Percentiles rank a stretch among this genome's conserved stretches.
phyloP scores from a whole-genome alignment of 1,140 invertebrate genomes.

The Apis cerana region DNA sequence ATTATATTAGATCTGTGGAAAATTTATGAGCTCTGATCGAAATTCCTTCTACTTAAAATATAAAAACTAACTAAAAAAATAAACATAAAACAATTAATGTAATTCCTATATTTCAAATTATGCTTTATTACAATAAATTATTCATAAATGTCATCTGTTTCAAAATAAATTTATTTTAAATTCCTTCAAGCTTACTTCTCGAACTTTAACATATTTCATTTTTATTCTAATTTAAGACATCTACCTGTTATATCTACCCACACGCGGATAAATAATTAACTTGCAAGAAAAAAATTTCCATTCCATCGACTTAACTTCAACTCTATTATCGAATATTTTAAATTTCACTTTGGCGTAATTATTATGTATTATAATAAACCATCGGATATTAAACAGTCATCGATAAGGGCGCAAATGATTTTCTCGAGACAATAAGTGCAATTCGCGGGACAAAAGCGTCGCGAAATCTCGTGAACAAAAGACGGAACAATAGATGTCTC shows the following conservation, averaged over 20 bases:
- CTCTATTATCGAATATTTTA: not conserved
- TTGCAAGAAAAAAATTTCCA: not conserved
- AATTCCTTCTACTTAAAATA: not conserved
- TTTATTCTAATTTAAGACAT: not conserved
- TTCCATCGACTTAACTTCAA: not conserved
- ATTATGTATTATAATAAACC: not conserved
- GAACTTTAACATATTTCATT: not conserved
- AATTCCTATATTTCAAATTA: no score
- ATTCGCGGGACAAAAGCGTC: constrained; percentile 41
- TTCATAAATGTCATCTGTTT: no score
- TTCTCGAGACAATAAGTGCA: constrained; percentile 43
- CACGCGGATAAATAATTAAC: not conserved
- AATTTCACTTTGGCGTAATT: not conserved
- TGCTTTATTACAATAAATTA: no score
- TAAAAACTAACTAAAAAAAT: no score
- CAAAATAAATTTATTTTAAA: no score
- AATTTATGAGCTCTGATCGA: not conserved
- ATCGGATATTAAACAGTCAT: constrained; percentile 28
- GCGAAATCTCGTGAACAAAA: constrained; percentile 37
- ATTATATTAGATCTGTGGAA: not conserved
- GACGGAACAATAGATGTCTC: constrained; percentile 45
- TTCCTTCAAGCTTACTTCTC: no score
- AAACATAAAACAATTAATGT: no score
- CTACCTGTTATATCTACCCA: no score
- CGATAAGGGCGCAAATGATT: constrained; percentile 15